Base-by-base conservation (phyloP, 2,888 invertebrate genomes). In the Meta bourneti region DNA sequence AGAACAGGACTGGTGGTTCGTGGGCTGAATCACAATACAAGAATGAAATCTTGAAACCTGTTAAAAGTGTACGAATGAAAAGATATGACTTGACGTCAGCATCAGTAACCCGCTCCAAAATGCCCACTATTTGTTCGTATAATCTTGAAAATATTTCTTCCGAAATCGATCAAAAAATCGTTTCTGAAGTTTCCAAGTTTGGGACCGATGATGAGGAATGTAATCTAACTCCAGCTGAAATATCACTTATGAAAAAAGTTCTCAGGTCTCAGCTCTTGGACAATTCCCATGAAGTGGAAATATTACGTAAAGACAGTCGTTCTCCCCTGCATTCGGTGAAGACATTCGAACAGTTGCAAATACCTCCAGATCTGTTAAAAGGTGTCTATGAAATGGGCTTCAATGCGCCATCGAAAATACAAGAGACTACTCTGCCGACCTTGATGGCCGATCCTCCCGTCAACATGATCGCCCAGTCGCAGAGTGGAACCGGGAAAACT, bases 401-500 rank as follows among this genome's bases (percentile, higher is more conserved):
- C 95, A 98, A 98, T 95, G 97, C 98, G n/a, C 99, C 99, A 1
- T 99, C 99, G 0, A 99, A 98, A 96, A 99, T 99, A 94, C 96
- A 96, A 94, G 99, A 99, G 96, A 98, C 98, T 51, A 99, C 99
- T 4, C 95, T 99, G 93, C 99, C 99, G 5, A 97, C 98, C 11
- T 96, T 99, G 34, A 95, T 99, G 71, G 98, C 98, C 70, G 97
- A 98, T 95, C 99, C 98, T 11, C 98, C 98, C 34, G 98, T 98
- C 95, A 99, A 99, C 95, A 97, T 99, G 97, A 99, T 99, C 94
- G 99, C 99, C 6, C 99, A 99, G 95, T 98, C 99, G 87, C 99
- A 99, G 95, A 99, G 98, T 75, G 99, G 99, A 92, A 99, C 99
- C 85, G 99, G 99, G 77, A 99, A 99, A 96, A 99, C 99, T 1